Conservation (phyloP, 1,140 invertebrate genomes). For the Laodelphax striatellus region DNA sequence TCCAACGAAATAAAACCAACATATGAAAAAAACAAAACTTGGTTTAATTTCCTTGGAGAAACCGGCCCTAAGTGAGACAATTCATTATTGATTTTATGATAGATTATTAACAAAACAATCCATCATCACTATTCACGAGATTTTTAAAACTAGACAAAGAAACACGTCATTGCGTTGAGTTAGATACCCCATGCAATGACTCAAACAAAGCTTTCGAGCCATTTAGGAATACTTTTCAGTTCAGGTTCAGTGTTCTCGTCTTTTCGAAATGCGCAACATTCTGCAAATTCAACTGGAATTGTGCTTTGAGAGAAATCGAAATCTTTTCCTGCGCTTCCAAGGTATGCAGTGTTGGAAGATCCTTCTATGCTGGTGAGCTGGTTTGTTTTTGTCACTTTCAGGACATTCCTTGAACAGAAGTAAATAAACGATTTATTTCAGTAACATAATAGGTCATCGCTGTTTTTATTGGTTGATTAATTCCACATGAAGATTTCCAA, state of each 20-base stretch:
- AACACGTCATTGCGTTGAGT: too few relatives aligned
- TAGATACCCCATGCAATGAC: background rate
- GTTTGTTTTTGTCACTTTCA: conserved; percentile 63
- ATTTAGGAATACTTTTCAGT: conserved; percentile 45
- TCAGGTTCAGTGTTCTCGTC: conserved; percentile 41
- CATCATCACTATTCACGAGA: too few relatives aligned
- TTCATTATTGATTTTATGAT: too few relatives aligned
- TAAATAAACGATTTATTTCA: conserved; percentile 15
- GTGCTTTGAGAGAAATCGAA: conserved; percentile 65
- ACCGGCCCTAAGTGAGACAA: too few relatives aligned
- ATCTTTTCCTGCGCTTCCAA: conserved; percentile 63
- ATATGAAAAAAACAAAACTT: too few relatives aligned
- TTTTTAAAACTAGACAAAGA: too few relatives aligned
- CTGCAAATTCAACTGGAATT: conserved; percentile 56
- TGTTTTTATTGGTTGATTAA: too few relatives aligned
- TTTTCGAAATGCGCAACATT: conserved; percentile 49
- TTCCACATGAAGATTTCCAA: too few relatives aligned
- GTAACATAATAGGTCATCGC: too few relatives aligned
- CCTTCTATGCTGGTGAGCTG: conserved; percentile 61
- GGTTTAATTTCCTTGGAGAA: too few relatives aligned
- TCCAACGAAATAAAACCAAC: too few relatives aligned
- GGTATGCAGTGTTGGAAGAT: conserved; percentile 42
- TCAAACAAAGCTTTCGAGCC: conserved; percentile 47
- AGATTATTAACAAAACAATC: too few relatives aligned
- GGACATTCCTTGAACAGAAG: conserved; percentile 46